Conservation (phyloP, 2,113 vertebrate genomes). For the Prietella phreatophila region DNA sequence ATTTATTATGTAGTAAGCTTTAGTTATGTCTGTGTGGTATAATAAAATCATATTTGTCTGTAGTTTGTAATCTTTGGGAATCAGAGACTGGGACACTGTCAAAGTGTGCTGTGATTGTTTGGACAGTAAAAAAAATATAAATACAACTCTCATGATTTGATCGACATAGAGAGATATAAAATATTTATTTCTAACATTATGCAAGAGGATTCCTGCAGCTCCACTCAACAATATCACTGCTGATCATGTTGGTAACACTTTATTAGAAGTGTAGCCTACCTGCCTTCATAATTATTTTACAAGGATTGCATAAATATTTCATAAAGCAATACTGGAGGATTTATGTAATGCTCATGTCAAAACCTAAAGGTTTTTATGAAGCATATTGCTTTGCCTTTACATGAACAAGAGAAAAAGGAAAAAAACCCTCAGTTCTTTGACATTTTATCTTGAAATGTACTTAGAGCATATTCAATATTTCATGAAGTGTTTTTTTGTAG, state of each 20-base stretch:
- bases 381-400: conserved; percentile 10
- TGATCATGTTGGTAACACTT: conserved; percentile 9
- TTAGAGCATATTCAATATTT: not conserved
- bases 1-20: not conserved
- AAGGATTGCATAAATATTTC: conserved; percentile 11
- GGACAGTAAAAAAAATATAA: not conserved
- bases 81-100: not conserved
- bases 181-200: not conserved
- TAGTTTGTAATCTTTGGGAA: not conserved
- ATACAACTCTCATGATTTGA: not conserved
- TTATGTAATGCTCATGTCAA: conserved; percentile 9
- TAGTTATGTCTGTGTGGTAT: not conserved
- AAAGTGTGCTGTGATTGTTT: not conserved
- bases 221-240: not conserved
- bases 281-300: conserved; percentile 20
- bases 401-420: not conserved
- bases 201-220: not conserved
- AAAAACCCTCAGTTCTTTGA: no score
- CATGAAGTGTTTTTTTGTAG: not conserved
- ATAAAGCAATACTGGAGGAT: conserved; percentile 9
- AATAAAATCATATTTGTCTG: not conserved
- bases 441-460: not conserved
- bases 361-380: conserved; percentile 5
- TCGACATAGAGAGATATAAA: not conserved
- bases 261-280: not conserved